Evolutionary conservation across 2,797 vertebrate species (phyloP).

Genomic region (Gymnoscopelus braueri): DNA sequence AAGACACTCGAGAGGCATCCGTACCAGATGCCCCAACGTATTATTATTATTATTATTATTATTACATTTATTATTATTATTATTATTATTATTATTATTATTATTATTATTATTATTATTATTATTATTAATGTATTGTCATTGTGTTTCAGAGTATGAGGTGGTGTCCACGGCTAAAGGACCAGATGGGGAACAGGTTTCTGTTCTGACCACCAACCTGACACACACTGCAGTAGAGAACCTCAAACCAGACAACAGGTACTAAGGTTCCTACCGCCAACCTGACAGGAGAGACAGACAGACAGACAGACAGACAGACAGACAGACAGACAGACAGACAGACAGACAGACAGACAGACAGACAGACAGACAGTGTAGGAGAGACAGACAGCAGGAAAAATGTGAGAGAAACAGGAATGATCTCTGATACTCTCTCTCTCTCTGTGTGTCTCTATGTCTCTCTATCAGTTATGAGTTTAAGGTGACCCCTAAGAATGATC

Average conservation of each 20-base stretch:
- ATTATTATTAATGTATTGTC: background rate
- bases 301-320: too few species aligned
- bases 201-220: constrained; percentile 90
- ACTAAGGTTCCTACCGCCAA: constrained; percentile 24
- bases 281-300: too few species aligned
- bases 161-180: constrained; percentile 92
- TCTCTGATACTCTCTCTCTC: background rate
- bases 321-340: too few species aligned
- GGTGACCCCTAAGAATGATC: constrained; percentile 91
- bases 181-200: constrained; percentile 86
- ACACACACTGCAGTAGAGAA: constrained; percentile 95
- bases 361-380: too few species aligned
- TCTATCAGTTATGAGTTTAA: constrained; percentile 90
- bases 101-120: background rate
- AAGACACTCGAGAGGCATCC: too few species aligned
- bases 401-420: too few species aligned
- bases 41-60: too few species aligned
- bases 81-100: too few species aligned
- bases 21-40: too few species aligned
- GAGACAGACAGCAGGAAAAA: too few species aligned
- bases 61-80: too few species aligned
- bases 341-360: too few species aligned
- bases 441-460: constrained; percentile 12
- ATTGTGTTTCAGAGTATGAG: constrained; percentile 85
- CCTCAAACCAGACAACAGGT: constrained; percentile 94